These are phyloP conservation scores for Mohoua ochrocephala DNA, from an alignment of 2,113 vertebrate genomes.

Conservation along the genomic window DNA sequence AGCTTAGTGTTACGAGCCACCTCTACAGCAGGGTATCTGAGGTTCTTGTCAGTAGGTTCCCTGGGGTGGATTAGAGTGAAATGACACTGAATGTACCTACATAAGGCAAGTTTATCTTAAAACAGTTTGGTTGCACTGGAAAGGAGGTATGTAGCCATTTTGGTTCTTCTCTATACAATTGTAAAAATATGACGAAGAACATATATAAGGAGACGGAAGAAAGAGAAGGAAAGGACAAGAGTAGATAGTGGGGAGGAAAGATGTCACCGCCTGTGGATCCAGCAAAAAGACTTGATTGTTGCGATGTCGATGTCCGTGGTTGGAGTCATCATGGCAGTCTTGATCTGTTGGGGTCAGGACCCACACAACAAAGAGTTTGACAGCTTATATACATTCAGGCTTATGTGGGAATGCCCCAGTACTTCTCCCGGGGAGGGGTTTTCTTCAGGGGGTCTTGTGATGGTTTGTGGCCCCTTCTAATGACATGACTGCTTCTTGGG, in stretches of 20 bases:
- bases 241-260: neutral
- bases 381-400: neutral
- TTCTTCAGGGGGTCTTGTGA: neutral
- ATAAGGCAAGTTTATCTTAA: neutral
- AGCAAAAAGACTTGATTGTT: neutral
- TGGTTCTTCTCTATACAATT: neutral
- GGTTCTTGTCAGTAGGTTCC: neutral
- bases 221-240: neutral
- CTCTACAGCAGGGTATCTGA: neutral
- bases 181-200: neutral
- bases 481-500: neutral
- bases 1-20: neutral
- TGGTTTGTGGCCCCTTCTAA: neutral
- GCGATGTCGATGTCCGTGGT: neutral
- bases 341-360: neutral
- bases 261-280: fast-evolving
- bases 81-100: neutral
- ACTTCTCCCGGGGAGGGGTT: fast-evolving
- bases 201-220: neutral
- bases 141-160: neutral
- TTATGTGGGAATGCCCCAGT: neutral
- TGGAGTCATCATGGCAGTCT: neutral
- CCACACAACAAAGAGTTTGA: neutral
- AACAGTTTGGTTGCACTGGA: neutral
- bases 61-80: neutral